Evolutionary conservation across 2,888 invertebrate genomes (phyloP).

Genomic region (Cheilosia urbana): DNA sequence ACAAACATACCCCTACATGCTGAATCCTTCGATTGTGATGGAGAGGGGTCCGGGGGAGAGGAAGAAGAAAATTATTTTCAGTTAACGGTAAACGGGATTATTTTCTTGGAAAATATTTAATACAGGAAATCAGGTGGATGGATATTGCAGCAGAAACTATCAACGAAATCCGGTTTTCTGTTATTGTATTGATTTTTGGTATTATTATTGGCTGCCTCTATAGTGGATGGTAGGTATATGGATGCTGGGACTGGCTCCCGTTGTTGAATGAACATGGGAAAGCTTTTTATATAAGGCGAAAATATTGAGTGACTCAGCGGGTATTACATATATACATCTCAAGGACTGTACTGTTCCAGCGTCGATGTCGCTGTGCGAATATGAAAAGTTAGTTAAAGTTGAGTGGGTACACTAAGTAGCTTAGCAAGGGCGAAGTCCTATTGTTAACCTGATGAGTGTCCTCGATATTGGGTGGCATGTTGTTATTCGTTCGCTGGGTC

Average conservation of each 20-base stretch:
- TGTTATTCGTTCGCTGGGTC: no score
- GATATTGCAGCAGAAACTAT: constrained; percentile 25
- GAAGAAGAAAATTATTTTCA: constrained; percentile 28
- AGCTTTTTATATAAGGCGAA: constrained; percentile 28
- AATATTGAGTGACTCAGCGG: neutral
- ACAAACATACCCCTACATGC: neutral
- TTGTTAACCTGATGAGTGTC: no score
- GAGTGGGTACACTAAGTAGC: no score
- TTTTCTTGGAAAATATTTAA: constrained; percentile 21
- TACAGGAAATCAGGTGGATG: constrained; percentile 36
- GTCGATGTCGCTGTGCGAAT: no score
- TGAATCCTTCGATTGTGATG: neutral
- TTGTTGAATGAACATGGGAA: constrained; percentile 6
- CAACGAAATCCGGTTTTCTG: constrained; percentile 17
- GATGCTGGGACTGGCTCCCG: neutral
- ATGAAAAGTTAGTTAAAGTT: no score
- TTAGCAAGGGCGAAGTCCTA: no score
- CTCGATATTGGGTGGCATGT: no score
- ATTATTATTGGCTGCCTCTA: constrained; percentile 2
- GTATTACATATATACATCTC: no score
- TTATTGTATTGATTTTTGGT: constrained; percentile 39
- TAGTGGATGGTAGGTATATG: neutral
- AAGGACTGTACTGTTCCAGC: no score
- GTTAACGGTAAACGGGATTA: constrained; percentile 25
- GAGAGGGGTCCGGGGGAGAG: neutral